Evolutionary conservation across 1,140 invertebrate genomes (phyloP).

Genomic region (Anagrus nilaparvatae): DNA sequence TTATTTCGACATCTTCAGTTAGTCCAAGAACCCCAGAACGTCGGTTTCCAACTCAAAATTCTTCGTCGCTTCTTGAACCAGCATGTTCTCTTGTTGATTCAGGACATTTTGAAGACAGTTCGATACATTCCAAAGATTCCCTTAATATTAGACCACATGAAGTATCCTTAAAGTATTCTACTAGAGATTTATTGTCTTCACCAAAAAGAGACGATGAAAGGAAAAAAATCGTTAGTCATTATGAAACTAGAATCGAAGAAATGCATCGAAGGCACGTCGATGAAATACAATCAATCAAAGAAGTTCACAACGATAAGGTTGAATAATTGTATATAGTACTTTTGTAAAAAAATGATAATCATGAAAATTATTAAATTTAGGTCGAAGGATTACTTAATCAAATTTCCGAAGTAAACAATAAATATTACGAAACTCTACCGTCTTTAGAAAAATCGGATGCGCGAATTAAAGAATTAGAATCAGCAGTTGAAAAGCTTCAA

Average conservation of each 20-base stretch:
- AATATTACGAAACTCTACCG: slow-evolving; percentile 53
- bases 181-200: slow-evolving; percentile 1
- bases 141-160: slow-evolving; percentile 23
- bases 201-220: slow-evolving; percentile 50
- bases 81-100: slow-evolving; percentile 64
- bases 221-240: slow-evolving; percentile 54
- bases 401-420: slow-evolving; percentile 65
- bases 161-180: no score
- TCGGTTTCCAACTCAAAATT: slow-evolving; percentile 8
- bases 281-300: slow-evolving; percentile 59
- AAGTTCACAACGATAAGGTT: slow-evolving; percentile 71
- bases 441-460: slow-evolving; percentile 50
- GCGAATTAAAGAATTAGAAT: slow-evolving; percentile 54
- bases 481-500: slow-evolving; percentile 56
- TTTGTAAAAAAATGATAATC: not conserved
- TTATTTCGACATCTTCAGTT: slow-evolving; percentile 8
- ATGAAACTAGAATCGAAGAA: slow-evolving; percentile 63
- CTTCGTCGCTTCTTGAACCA: slow-evolving; percentile 3
- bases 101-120: slow-evolving; percentile 76
- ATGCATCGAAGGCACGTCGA: slow-evolving; percentile 57
- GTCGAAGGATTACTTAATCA: slow-evolving; percentile 65
- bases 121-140: slow-evolving; percentile 65
- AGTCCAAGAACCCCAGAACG: slow-evolving; percentile 25
- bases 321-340: no score
- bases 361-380: slow-evolving; percentile 12